A percentile compares a stretch with the other conserved stretches of the same genome.
Evolutionary conservation across 2,113 vertebrate genomes (phyloP).

Genomic region (Lanius ludovicianus): DNA sequence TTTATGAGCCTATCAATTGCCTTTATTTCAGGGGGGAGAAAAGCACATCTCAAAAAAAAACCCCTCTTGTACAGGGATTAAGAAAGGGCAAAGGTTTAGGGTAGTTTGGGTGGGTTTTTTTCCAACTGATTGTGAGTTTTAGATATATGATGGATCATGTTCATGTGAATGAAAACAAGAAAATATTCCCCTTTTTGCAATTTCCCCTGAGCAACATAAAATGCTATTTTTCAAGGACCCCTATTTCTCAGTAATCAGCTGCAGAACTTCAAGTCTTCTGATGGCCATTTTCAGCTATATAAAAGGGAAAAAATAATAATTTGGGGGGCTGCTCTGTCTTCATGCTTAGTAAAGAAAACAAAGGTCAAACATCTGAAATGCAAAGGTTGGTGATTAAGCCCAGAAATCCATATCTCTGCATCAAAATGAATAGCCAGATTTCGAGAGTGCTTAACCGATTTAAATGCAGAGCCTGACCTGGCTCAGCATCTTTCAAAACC

Average conservation of each 20-base stretch:
- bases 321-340: neutral
- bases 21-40: neutral
- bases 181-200: neutral
- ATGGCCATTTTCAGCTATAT: neutral
- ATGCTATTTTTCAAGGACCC: neutral
- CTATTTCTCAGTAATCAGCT: neutral
- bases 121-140: neutral
- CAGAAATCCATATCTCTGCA: constrained; percentile 56
- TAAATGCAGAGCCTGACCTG: constrained; percentile 31
- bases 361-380: constrained; percentile 43
- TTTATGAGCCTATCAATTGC: constrained; percentile 65
- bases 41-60: neutral
- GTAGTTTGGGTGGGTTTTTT: neutral
- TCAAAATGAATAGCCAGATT: constrained; percentile 40
- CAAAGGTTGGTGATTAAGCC: constrained; percentile 15
- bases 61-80: neutral
- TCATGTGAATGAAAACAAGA: neutral
- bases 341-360: constrained; percentile 30
- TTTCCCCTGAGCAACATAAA: constrained; percentile 8
- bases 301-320: neutral
- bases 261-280: neutral
- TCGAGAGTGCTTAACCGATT: constrained; percentile 32
- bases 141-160: neutral
- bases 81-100: constrained; percentile 52
- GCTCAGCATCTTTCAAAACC: constrained; percentile 51